Base-by-base conservation (phyloP, 1,140 invertebrate genomes). In the Aricia agestis region DNA sequence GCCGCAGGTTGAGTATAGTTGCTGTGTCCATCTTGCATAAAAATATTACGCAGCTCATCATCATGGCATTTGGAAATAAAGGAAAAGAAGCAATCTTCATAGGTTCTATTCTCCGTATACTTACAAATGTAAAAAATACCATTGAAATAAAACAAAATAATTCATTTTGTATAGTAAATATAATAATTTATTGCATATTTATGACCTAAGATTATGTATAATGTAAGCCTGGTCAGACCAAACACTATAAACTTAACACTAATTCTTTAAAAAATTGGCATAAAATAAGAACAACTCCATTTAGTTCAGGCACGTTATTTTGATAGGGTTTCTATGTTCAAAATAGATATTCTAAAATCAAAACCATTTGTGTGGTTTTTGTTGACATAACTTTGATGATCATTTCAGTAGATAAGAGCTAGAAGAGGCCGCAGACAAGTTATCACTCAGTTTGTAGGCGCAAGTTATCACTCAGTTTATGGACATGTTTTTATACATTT, bases 201-300 rank as follows among this genome's bases (percentile, higher is more conserved):
- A 75, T 66, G 69, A 72, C 72, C 61, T 63, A 65, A 70, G 32
- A 70, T 79, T 76, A 72, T 76, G 74, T 78, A 74, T 74, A 72
- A 69, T 73, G 61, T 70, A 67, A 71, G 77, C 71, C 73, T 69
- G 71, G 72, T 63, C 61, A 66, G 66, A 67, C 67, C 76, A 75
- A 83, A 72, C 76, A 76, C 76, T 77, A 78, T 71, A 72, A 68
- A 25, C 77, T 83, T 78, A 83, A 76, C 58, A 63, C 75, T 83
- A 84, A 73, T 63, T 71, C 67, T 72, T 77, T 76, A 74, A 79
- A 80, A 81, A 81, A 85, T 84, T 84, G 80, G 80, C 80, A 83
- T 84, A 81, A 84, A 78, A 80, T 83, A 84, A 84, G 77, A 79
- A 83, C 81, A 82, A 83, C 76, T 76, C 69, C 82, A 78, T 80